phyloP scores from a whole-genome alignment of 2,888 invertebrate species.

The Adelphocoris suturalis region DNA sequence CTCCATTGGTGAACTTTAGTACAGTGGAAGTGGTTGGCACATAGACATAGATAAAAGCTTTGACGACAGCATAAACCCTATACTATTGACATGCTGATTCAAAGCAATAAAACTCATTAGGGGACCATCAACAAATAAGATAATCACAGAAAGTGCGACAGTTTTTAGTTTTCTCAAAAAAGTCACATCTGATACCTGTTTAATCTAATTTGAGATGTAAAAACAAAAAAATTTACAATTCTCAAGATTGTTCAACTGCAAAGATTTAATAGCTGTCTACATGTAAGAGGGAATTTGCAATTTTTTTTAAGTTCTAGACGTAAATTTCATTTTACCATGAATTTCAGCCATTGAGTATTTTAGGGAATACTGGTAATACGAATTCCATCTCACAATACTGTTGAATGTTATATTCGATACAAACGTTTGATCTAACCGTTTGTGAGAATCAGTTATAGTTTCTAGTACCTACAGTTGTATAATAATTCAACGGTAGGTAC shows the following conservation, averaged over 20 bases:
- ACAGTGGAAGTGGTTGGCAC: not conserved
- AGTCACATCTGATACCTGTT: constrained; percentile 38
- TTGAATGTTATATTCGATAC: too few species aligned
- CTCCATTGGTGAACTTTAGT: not conserved
- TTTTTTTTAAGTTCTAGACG: too few species aligned
- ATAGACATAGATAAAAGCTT: constrained; percentile 33
- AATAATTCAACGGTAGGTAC: too few species aligned
- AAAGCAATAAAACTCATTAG: constrained; percentile 56
- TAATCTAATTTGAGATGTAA: constrained; percentile 6
- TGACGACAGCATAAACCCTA: not conserved
- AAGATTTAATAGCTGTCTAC: not conserved
- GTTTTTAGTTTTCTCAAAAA: not conserved
- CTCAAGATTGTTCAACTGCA: not conserved
- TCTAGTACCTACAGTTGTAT: too few species aligned
- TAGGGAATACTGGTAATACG: too few species aligned
- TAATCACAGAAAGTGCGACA: constrained; percentile 70
- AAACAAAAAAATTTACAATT: not conserved
- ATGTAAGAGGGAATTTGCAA: too few species aligned
- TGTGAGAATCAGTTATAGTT: too few species aligned
- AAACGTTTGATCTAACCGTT: too few species aligned
- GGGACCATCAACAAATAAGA: constrained; percentile 24
- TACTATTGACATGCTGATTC: constrained; percentile 51
- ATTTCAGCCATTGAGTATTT: too few species aligned
- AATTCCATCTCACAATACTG: too few species aligned
- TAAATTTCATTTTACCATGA: too few species aligned